Percentiles rank a stretch among this genome's conserved stretches.
These are phyloP conservation scores for Sinella curviseta DNA, from an alignment of 1,140 invertebrate species.

Conservation along the genomic window DNA sequence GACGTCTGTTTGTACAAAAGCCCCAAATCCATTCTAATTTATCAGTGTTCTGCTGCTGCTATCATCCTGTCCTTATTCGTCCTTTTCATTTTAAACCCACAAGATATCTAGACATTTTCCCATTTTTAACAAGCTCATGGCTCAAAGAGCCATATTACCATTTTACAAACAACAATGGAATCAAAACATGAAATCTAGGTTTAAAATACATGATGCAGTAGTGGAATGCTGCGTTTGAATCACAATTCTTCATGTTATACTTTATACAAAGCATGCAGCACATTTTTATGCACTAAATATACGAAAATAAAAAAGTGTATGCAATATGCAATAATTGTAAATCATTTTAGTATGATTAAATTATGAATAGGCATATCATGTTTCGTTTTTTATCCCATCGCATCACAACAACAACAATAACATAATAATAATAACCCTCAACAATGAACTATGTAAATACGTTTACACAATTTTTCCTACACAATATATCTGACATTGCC, in stretches of 20 bases:
- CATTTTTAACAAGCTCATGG: neutral
- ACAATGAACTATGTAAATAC: neutral
- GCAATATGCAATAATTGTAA: neutral
- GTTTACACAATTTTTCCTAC: neutral
- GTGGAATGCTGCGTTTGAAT: too few relatives aligned
- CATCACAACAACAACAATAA: neutral
- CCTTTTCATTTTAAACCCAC: too few relatives aligned
- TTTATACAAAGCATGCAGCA: too few relatives aligned
- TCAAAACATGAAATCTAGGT: too few relatives aligned
- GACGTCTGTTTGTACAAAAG: too few relatives aligned
- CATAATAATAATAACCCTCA: too few relatives aligned
- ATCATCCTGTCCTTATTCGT: neutral
- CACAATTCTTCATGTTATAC: too few relatives aligned
- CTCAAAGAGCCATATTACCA: neutral
- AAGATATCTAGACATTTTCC: neutral
- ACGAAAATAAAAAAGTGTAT: too few relatives aligned
- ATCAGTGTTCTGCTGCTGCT: neutral
- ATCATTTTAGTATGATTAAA: neutral
- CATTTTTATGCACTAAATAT: too few relatives aligned
- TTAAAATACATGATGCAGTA: too few relatives aligned
- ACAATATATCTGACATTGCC: neutral
- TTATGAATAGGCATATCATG: neutral
- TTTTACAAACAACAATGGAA: neutral
- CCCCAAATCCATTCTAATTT: neutral
- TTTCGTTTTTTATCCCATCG: neutral